These are phyloP conservation scores for Poeciliopsis gracilis DNA, from an alignment of 2,797 vertebrate species.

Conservation along the genomic window DNA sequence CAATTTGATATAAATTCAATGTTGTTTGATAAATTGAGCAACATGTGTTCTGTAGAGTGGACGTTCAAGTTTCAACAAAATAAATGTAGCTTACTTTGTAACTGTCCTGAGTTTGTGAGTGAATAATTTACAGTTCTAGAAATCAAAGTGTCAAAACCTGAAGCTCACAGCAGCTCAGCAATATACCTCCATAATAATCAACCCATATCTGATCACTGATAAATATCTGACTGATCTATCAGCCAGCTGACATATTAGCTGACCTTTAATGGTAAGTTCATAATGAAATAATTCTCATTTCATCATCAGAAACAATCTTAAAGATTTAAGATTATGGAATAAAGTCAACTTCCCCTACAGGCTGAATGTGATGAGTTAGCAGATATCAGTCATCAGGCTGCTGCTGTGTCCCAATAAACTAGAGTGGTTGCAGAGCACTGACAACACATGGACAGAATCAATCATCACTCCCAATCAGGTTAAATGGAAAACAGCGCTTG, in stretches of 20 bases:
- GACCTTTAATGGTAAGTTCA: background rate
- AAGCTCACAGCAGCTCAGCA: background rate
- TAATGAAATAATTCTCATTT: background rate
- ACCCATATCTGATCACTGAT: background rate
- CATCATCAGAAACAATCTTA: background rate
- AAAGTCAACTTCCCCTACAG: constrained; percentile 24
- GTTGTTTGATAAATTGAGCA: background rate
- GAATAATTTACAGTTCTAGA: background rate
- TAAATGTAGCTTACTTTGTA: background rate
- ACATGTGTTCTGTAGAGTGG: background rate
- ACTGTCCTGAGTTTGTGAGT: background rate
- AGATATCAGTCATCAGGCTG: constrained; percentile 29
- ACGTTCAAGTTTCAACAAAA: background rate
- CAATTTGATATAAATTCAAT: background rate
- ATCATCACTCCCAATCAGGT: constrained; percentile 72
- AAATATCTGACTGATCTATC: background rate
- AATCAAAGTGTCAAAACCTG: background rate
- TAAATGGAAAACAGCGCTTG: constrained; percentile 60
- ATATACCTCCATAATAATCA: background rate
- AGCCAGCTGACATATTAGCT: background rate
- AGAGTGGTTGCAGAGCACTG: constrained; percentile 57
- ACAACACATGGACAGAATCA: constrained; percentile 65
- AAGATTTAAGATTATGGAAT: constrained; percentile 15
- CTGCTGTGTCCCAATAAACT: constrained; percentile 58
- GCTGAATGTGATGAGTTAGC: constrained; percentile 56